phyloP scores from a whole-genome alignment of 2,113 vertebrate species.

The Emberiza fucata region DNA sequence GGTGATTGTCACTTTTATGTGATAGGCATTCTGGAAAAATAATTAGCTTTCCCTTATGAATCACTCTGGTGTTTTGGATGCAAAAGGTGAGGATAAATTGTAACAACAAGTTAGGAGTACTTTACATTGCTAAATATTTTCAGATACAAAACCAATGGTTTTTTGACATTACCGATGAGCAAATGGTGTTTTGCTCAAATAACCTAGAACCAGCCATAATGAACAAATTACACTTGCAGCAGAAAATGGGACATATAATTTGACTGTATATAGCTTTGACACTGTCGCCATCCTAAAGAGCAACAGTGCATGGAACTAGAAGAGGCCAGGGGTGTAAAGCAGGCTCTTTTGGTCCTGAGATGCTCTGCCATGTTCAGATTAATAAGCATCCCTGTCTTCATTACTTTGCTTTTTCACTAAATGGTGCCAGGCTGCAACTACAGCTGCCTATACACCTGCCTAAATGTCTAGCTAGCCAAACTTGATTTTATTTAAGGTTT shows the following conservation, averaged over 20 bases:
- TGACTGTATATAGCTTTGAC: background rate
- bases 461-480: background rate
- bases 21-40: background rate
- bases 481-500: background rate
- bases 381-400: background rate
- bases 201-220: background rate
- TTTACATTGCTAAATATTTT: background rate
- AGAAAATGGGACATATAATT: background rate
- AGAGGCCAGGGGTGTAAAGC: background rate
- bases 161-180: background rate
- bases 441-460: background rate
- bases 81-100: background rate
- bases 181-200: background rate
- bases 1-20: background rate
- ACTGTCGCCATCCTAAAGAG: background rate
- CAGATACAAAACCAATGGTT: background rate
- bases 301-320: background rate
- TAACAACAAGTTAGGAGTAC: background rate
- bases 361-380: background rate
- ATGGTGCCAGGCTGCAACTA: background rate
- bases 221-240: background rate
- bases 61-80: background rate
- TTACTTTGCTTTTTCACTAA: background rate
- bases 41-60: background rate
- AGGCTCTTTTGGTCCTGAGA: background rate